Percentiles rank a stretch among this genome's conserved stretches.
phyloP scores from a whole-genome alignment of 2,797 vertebrate genomes.

The Phataginus tetradactyla region DNA sequence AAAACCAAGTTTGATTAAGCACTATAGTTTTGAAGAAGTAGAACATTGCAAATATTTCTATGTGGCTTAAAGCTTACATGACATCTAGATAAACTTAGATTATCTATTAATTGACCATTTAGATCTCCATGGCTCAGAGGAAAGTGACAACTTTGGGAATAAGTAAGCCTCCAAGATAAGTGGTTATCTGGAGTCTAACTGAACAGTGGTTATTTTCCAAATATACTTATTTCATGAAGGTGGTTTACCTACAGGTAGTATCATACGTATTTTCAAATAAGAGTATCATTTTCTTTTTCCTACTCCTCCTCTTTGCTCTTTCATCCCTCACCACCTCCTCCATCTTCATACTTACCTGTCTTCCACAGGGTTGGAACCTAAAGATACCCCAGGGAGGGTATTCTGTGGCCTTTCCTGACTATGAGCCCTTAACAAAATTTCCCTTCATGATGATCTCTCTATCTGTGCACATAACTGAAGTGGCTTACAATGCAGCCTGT shows the following conservation, averaged over 20 bases:
- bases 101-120: constrained; percentile 91
- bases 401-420: neutral
- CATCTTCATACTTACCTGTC: neutral
- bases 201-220: neutral
- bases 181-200: neutral
- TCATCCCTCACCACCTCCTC: neutral
- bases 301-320: neutral
- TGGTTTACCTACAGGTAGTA: neutral
- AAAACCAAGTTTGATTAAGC: constrained; percentile 83
- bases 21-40: constrained; percentile 82
- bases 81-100: constrained; percentile 86
- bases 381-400: neutral
- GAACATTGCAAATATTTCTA: constrained; percentile 85
- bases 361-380: neutral
- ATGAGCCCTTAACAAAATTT: neutral
- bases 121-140: constrained; percentile 86
- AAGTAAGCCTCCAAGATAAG: constrained; percentile 55
- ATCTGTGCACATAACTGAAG: neutral
- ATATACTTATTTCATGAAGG: neutral
- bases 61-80: constrained; percentile 82
- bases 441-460: neutral
- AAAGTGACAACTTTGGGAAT: constrained; percentile 85
- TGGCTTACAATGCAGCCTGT: neutral
- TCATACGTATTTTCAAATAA: neutral
- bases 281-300: neutral